Conservation (phyloP, 2,113 vertebrate genomes). For the Sphyrna mokarran region DNA sequence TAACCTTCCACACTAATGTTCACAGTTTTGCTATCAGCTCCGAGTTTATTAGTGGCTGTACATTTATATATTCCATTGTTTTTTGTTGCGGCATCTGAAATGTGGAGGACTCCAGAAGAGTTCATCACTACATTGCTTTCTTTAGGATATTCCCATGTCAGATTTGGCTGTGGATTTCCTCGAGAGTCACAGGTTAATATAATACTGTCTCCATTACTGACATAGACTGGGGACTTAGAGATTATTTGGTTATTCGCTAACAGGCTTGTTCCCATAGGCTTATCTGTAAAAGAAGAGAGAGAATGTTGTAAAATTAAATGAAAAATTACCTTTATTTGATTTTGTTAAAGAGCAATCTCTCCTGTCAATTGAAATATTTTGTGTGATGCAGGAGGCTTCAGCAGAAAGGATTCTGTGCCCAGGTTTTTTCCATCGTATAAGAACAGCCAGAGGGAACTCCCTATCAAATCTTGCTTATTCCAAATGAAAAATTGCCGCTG, state of each 20-base stretch:
- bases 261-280: background rate
- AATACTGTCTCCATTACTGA: background rate
- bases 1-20: background rate
- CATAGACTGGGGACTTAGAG: background rate
- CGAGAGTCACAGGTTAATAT: background rate
- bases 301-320: background rate
- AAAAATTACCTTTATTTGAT: background rate
- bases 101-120: background rate
- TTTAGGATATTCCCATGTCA: background rate
- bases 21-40: background rate
- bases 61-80: conserved; percentile 23
- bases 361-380: background rate
- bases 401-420: background rate
- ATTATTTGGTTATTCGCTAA: background rate
- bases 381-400: background rate
- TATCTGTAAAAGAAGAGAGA: conserved; percentile 8
- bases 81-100: background rate
- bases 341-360: background rate
- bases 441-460: background rate
- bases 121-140: background rate
- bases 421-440: background rate
- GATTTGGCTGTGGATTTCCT: background rate
- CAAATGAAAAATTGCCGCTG: background rate
- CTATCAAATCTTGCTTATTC: background rate
- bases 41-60: background rate